phyloP scores from a whole-genome alignment of 2,797 vertebrate species.

The Florisuga fusca region DNA sequence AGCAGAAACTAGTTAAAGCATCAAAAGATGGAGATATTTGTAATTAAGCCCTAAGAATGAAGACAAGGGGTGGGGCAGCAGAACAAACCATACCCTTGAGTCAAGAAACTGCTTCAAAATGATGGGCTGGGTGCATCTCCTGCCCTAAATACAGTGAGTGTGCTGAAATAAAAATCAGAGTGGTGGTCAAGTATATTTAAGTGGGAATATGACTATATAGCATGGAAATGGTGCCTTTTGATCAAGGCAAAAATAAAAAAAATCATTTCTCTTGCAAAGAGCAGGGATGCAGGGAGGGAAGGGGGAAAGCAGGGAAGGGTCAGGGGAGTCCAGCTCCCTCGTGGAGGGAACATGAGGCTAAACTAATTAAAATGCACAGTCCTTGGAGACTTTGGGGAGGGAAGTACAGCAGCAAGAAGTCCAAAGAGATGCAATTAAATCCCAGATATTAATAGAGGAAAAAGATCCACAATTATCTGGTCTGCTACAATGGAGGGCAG shows the following conservation, averaged over 20 bases:
- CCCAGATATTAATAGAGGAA: background rate
- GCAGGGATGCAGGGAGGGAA: background rate
- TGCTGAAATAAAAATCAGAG: background rate
- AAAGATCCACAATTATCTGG: background rate
- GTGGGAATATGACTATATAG: no score
- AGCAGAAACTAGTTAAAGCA: background rate
- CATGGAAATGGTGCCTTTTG: background rate
- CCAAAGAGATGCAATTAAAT: background rate
- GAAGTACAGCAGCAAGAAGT: background rate
- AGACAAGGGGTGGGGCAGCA: background rate
- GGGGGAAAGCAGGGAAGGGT: background rate
- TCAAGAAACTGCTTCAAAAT: background rate
- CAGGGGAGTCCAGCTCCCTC: background rate
- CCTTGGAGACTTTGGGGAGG: background rate
- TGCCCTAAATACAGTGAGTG: background rate
- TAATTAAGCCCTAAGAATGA: background rate
- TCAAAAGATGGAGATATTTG: background rate
- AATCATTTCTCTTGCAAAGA: background rate
- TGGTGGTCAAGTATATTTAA: background rate
- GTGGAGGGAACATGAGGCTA: background rate
- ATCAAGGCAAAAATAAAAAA: background rate
- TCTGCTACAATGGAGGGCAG: background rate
- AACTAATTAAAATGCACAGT: conserved; percentile 25
- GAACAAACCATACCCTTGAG: background rate
- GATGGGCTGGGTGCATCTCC: background rate